Evolutionary conservation across 2,113 vertebrate species (phyloP).

Genomic region (Lasiurus borealis): DNA sequence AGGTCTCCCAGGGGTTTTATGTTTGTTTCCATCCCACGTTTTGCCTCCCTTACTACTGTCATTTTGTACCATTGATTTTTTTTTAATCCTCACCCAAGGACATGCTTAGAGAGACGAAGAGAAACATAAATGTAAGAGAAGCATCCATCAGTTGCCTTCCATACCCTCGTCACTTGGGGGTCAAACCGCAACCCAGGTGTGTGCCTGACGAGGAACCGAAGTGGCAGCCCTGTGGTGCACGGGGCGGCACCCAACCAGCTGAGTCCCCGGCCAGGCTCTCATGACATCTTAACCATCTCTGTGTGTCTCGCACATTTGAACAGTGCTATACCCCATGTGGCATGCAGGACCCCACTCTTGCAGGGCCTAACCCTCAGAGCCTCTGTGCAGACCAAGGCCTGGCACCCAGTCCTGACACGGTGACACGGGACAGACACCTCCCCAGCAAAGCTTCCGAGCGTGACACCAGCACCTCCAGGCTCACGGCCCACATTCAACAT

Average conservation of each 20-base stretch:
- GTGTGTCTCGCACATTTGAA: neutral
- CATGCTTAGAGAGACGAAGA: neutral
- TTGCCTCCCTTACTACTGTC: neutral
- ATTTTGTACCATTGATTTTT: neutral
- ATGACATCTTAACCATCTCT: rapidly evolving
- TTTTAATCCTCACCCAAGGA: neutral
- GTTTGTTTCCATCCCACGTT: neutral
- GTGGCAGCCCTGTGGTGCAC: neutral
- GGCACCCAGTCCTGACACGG: neutral
- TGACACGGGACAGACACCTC: neutral
- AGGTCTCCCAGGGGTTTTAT: neutral
- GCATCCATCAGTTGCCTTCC: neutral
- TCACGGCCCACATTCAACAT: rapidly evolving
- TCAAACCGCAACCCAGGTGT: neutral
- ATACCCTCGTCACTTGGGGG: neutral
- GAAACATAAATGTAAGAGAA: neutral
- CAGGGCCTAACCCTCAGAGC: neutral
- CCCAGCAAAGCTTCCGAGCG: neutral
- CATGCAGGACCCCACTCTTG: neutral
- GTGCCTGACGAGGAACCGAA: neutral
- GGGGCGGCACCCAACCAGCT: neutral
- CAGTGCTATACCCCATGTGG: no score
- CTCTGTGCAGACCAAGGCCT: neutral
- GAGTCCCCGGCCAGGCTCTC: neutral
- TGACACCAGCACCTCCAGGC: neutral